phyloP scores from a whole-genome alignment of 2,113 vertebrate genomes.

The Lamprologus lemairii region DNA sequence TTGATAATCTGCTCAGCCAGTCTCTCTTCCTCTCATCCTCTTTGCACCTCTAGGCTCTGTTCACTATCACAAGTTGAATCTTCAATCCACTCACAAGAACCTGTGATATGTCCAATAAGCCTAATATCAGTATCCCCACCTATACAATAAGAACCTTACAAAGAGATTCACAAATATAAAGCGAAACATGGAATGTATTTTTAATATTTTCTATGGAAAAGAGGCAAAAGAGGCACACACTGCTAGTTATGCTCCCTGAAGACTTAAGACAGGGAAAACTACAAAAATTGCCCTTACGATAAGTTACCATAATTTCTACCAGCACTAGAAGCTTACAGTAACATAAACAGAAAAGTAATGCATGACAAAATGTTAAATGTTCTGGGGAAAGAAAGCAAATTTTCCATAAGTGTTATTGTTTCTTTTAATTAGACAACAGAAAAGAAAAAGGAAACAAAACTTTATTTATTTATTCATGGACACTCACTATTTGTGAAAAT shows the following conservation, averaged over 20 bases:
- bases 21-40: neutral
- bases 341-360: neutral
- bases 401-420: neutral
- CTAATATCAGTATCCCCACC: slow-evolving; percentile 23
- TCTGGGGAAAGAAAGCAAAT: neutral
- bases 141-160: slow-evolving; percentile 28
- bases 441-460: neutral
- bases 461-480: neutral
- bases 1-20: neutral
- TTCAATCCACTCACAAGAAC: slow-evolving; percentile 1
- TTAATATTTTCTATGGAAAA: neutral
- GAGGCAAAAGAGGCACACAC: neutral
- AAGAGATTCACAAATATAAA: neutral
- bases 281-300: neutral
- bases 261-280: neutral
- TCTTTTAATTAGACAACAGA: neutral
- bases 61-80: slow-evolving; percentile 4
- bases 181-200: neutral
- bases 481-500: neutral
- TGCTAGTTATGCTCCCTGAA: neutral
- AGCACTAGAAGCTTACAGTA: neutral
- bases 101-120: slow-evolving; percentile 1
- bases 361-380: neutral
- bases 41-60: slow-evolving; percentile 1
- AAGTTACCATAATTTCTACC: neutral